A percentile compares a stretch with the other conserved stretches of the same genome.
Evolutionary conservation across 2,888 invertebrate species (phyloP).

Genomic region (Capitulum mitella): DNA sequence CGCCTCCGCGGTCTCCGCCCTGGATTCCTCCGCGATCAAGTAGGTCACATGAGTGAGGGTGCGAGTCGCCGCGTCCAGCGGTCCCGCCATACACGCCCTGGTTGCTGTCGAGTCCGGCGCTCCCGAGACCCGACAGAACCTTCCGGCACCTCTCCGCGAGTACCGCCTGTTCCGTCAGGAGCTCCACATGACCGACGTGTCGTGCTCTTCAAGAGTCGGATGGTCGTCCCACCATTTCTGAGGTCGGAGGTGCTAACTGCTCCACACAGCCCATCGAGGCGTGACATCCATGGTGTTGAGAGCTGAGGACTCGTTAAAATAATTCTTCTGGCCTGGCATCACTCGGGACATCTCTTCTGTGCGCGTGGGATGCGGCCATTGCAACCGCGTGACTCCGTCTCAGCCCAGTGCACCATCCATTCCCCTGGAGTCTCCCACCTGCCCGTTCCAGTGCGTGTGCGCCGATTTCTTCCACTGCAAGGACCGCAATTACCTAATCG

Average conservation of each 20-base stretch:
- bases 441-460: conserved; percentile 28
- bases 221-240: conserved; percentile 28
- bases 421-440: background rate
- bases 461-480: conserved; percentile 26
- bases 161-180: conserved; percentile 26
- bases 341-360: conserved; percentile 20
- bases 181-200: conserved; percentile 26
- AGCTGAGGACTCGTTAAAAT: too few relatives aligned
- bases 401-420: conserved; percentile 29
- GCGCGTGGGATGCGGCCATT: conserved; percentile 9
- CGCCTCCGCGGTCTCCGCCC: background rate
- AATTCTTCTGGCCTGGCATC: conserved; percentile 29
- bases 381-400: conserved; percentile 29
- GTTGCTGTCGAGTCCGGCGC: conserved; percentile 5
- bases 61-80: conserved; percentile 18
- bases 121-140: background rate
- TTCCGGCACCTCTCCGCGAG: background rate
- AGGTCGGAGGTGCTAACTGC: conserved; percentile 7
- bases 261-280: conserved; percentile 28
- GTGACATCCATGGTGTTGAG: too few relatives aligned
- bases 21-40: too few relatives aligned
- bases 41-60: conserved; percentile 27
- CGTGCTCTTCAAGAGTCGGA: conserved; percentile 25
- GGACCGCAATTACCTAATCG: conserved; percentile 26
- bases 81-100: conserved; percentile 10